Percentiles rank a stretch among this genome's conserved stretches.
phyloP scores from a whole-genome alignment of 2,888 invertebrate species.

The Trichopoda pennipes region DNA sequence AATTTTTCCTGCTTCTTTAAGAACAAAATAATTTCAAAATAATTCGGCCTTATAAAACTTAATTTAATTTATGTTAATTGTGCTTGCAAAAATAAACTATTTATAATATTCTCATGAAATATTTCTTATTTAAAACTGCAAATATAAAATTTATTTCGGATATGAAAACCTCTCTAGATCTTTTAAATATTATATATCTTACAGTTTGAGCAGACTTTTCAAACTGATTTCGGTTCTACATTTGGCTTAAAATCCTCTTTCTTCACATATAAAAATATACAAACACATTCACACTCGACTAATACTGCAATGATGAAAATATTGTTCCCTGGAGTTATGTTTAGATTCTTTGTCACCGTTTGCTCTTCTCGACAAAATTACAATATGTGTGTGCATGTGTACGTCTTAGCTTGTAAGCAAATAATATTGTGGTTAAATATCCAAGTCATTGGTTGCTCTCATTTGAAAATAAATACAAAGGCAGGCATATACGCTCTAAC shows the following conservation, averaged over 20 bases:
- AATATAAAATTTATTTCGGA: too few species aligned
- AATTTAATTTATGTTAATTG: too few species aligned
- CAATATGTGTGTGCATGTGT: slow-evolving; percentile 9
- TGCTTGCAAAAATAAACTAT: too few species aligned
- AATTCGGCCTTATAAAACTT: too few species aligned
- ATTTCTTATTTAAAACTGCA: too few species aligned
- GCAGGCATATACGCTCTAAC: slow-evolving; percentile 14
- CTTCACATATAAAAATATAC: slow-evolving; percentile 2
- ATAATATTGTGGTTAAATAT: slow-evolving; percentile 54
- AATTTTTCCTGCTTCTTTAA: too few species aligned
- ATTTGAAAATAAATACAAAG: slow-evolving; percentile 22
- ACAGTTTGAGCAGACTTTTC: background rate
- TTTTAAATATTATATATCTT: background rate
- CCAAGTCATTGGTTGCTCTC: slow-evolving; percentile 54
- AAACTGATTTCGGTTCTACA: background rate
- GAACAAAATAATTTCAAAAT: too few species aligned
- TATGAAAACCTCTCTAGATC: too few species aligned
- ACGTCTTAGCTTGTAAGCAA: slow-evolving; percentile 12
- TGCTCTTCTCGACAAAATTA: background rate
- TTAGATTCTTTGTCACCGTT: slow-evolving; percentile 49
- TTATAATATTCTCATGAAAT: too few species aligned
- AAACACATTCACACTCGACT: slow-evolving; percentile 22
- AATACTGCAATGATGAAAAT: slow-evolving; percentile 53
- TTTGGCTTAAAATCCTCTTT: slow-evolving; percentile 29
- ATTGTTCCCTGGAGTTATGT: slow-evolving; percentile 54